Conservation (phyloP, 2,797 vertebrate genomes). For the Heliangelus exortis region DNA sequence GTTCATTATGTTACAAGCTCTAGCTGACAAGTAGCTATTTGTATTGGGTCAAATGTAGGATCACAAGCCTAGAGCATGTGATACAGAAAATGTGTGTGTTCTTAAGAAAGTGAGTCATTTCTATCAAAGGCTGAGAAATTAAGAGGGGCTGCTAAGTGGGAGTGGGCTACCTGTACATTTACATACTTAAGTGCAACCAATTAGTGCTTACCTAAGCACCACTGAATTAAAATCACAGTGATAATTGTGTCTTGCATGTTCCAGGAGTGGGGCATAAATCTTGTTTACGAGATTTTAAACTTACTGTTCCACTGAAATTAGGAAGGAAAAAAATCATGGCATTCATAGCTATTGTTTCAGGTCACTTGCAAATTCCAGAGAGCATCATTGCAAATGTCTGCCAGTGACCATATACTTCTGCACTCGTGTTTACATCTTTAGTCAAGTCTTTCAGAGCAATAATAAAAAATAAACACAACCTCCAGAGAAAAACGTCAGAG, state of each 20-base stretch:
- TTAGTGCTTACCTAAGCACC: background rate
- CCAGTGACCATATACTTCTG: background rate
- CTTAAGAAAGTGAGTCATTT: background rate
- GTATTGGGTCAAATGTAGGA: background rate
- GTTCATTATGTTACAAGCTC: background rate
- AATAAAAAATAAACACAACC: background rate
- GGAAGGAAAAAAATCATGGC: background rate
- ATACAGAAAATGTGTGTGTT: background rate
- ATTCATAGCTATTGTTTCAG: background rate
- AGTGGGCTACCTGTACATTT: background rate
- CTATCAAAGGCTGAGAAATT: background rate
- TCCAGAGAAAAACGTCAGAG: background rate
- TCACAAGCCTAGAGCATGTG: background rate
- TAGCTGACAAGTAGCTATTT: background rate
- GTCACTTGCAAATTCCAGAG: background rate
- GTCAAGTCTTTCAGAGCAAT: background rate
- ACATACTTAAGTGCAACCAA: background rate
- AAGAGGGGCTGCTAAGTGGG: background rate
- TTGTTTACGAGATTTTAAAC: background rate
- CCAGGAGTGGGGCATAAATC: background rate
- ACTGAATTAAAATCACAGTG: background rate
- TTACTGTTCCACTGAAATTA: background rate
- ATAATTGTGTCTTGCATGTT: background rate
- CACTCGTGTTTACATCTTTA: background rate
- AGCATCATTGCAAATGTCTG: background rate